A percentile compares a stretch with the other conserved stretches of the same genome.
Conservation (phyloP, 2,888 invertebrate genomes). For the Mimas tiliae region DNA sequence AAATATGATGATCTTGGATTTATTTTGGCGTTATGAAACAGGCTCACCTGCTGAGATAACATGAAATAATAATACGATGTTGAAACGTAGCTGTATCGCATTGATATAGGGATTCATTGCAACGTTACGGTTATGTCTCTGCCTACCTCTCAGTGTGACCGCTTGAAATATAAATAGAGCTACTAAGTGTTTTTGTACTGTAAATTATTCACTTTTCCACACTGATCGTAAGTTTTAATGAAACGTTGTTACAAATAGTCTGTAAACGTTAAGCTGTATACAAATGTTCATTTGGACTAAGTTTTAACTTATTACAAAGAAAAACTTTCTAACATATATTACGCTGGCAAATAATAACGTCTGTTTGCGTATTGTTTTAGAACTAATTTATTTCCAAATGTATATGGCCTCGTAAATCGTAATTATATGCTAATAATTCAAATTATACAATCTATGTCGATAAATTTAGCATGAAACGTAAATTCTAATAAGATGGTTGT, state of each 20-base stretch:
- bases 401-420: background rate
- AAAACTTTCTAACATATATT: conserved; percentile 14
- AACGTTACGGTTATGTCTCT: too few relatives aligned
- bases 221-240: background rate
- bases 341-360: background rate
- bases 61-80: background rate
- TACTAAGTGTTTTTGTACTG: background rate
- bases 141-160: background rate
- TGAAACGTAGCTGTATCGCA: background rate
- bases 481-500: conserved; percentile 25
- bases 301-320: background rate
- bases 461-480: background rate
- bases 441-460: background rate
- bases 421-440: conserved; percentile 1
- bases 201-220: background rate
- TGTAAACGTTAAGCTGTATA: conserved; percentile 4
- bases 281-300: conserved; percentile 2
- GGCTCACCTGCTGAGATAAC: background rate
- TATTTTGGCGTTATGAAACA: too few relatives aligned
- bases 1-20: too few relatives aligned
- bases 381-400: conserved; percentile 2
- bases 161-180: background rate
- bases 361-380: background rate
- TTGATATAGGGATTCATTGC: background rate
- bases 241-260: background rate